Evolutionary conservation across 2,888 invertebrate species (phyloP).

Genomic region (Perizoma affinitatum): DNA sequence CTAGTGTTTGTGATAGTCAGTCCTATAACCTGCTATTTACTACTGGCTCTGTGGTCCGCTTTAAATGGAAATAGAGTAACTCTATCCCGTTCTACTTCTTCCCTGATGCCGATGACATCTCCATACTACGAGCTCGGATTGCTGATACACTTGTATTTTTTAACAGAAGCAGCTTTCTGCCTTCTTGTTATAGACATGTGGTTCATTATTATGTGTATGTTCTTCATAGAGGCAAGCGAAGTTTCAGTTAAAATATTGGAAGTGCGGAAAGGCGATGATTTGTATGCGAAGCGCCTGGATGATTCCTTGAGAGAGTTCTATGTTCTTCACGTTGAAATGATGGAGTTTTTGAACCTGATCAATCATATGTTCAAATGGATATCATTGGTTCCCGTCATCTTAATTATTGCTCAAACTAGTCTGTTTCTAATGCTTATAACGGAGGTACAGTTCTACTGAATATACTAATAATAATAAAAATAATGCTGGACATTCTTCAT

Average conservation of each 20-base stretch:
- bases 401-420: conserved; percentile 50
- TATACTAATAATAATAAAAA: too few species aligned
- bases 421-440: conserved; percentile 55
- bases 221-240: conserved; percentile 55
- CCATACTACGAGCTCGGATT: conserved; percentile 65
- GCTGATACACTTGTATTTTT: conserved; percentile 54
- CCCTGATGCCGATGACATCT: conserved; percentile 61
- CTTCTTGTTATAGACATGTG: conserved; percentile 59
- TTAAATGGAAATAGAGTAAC: conserved; percentile 51
- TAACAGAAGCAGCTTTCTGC: conserved; percentile 50
- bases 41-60: conserved; percentile 56
- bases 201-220: conserved; percentile 58
- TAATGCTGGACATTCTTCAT: too few species aligned
- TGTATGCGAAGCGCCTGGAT: conserved; percentile 53
- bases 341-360: conserved; percentile 53
- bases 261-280: conserved; percentile 32
- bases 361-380: conserved; percentile 62
- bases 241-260: conserved; percentile 48
- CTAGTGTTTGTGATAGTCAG: conserved; percentile 43
- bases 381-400: conserved; percentile 53
- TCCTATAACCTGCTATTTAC: conserved; percentile 50
- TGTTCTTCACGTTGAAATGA: conserved; percentile 49
- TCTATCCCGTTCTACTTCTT: conserved; percentile 58
- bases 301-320: conserved; percentile 54
- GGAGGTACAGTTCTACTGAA: conserved; percentile 47